These are phyloP conservation scores for Sitta europaea DNA, from an alignment of 2,113 vertebrate species.

Conservation along the genomic window DNA sequence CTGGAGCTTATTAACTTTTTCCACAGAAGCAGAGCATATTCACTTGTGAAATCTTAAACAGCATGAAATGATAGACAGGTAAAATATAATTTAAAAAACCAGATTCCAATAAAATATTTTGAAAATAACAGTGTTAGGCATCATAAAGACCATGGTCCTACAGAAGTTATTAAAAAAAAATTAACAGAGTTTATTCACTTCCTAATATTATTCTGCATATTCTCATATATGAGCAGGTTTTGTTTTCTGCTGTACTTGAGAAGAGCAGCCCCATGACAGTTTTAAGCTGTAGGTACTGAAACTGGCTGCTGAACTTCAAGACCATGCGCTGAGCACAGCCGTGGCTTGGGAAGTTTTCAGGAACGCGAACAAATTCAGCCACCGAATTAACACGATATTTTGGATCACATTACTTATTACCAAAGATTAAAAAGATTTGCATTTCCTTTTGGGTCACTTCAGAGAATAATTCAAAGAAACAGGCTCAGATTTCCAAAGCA, in stretches of 20 bases:
- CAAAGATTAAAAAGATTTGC: not conserved
- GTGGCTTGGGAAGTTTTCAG: not conserved
- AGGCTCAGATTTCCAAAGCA: not conserved
- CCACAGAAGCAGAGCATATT: slow-evolving; percentile 26
- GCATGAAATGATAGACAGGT: not conserved
- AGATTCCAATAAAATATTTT: not conserved
- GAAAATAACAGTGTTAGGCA: not conserved
- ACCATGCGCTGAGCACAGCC: not conserved
- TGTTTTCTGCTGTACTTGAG: not conserved
- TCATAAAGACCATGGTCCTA: not conserved
- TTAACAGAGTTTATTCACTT: not conserved
- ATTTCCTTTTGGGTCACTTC: not conserved
- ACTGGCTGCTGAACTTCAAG: not conserved
- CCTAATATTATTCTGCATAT: not conserved
- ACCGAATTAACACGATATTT: not conserved
- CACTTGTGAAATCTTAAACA: slow-evolving; percentile 33
- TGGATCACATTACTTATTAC: not conserved
- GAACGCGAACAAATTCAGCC: not conserved
- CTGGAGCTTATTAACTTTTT: slow-evolving; percentile 36
- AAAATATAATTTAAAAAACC: not conserved
- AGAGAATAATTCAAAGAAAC: not conserved
- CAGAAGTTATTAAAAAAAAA: not conserved
- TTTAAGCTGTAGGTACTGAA: not conserved
- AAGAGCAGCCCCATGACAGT: not conserved
- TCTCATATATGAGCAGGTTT: not conserved